Evolutionary conservation across 2,888 invertebrate species (phyloP).

Genomic region (Xanthia icteritia): DNA sequence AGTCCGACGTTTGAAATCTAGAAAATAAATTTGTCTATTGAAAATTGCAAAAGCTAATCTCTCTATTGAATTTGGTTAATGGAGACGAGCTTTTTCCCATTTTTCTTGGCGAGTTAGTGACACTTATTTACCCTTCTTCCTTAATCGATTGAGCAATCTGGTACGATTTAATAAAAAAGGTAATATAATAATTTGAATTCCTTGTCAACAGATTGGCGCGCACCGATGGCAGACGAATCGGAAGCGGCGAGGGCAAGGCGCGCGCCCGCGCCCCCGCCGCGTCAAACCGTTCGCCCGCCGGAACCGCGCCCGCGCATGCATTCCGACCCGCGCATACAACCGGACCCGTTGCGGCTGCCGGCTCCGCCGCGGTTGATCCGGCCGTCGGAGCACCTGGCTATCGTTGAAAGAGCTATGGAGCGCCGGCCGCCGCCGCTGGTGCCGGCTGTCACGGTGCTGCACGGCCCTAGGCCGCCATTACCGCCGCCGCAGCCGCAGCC

Average conservation of each 20-base stretch:
- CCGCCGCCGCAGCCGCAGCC: conserved; percentile 76
- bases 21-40: not conserved
- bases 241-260: conserved; percentile 86
- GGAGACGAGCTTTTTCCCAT: not conserved
- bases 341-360: conserved; percentile 62
- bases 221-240: conserved; percentile 88
- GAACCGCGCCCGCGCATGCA: conserved; percentile 80
- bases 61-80: not conserved
- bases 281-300: conserved; percentile 77
- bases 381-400: conserved; percentile 86
- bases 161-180: not conserved
- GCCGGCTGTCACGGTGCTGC: conserved; percentile 80
- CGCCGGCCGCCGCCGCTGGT: conserved; percentile 78
- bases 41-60: not conserved
- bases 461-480: conserved; percentile 77
- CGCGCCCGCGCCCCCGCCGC: conserved; percentile 84
- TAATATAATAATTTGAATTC: not conserved
- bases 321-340: conserved; percentile 74
- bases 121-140: too few species aligned
- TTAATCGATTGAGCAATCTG: not conserved
- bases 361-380: conserved; percentile 84
- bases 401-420: conserved; percentile 78
- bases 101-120: not conserved
- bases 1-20: not conserved
- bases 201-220: conserved; percentile 87